Evolutionary conservation across 2,797 vertebrate genomes (phyloP).

Genomic region (Lutjanus campechanus): DNA sequence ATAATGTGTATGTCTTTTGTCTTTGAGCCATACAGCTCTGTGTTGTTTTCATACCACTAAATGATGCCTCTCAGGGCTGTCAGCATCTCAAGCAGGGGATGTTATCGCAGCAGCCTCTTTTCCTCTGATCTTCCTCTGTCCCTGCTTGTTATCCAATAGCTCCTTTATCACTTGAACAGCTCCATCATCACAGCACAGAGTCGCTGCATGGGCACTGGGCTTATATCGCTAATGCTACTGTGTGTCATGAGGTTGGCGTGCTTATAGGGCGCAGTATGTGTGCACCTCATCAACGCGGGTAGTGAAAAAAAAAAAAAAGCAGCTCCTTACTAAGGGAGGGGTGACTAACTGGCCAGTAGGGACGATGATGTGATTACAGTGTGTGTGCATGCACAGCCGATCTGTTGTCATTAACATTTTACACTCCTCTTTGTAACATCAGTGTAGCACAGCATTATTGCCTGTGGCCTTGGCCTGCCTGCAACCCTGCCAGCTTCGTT

Average conservation of each 20-base stretch:
- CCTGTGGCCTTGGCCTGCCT: constrained; percentile 47
- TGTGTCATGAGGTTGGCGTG: constrained; percentile 7
- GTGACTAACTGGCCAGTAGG: constrained; percentile 45
- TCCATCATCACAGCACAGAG: constrained; percentile 49
- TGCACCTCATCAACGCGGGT: constrained; percentile 19
- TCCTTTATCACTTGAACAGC: constrained; percentile 57
- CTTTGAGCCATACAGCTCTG: constrained; percentile 32
- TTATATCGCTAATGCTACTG: constrained; percentile 23
- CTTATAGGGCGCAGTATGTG: constrained; percentile 18
- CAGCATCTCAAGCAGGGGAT: constrained; percentile 59
- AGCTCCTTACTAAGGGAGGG: constrained; percentile 28
- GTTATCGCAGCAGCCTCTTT: constrained; percentile 62
- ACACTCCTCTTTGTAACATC: constrained; percentile 64
- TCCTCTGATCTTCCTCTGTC: constrained; percentile 60
- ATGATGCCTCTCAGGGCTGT: constrained; percentile 73
- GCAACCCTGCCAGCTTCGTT: constrained; percentile 65
- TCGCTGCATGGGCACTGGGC: not conserved
- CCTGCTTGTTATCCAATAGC: constrained; percentile 69
- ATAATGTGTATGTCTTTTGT: constrained; percentile 50
- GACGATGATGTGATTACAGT: constrained; percentile 64
- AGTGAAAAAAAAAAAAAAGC: constrained; percentile 23
- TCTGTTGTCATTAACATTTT: constrained; percentile 75
- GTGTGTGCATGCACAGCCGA: constrained; percentile 55
- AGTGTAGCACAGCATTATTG: constrained; percentile 47
- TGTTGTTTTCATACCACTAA: constrained; percentile 69